Evolutionary conservation across 2,888 invertebrate species (phyloP).

Genomic region (Penaeus monodon): DNA sequence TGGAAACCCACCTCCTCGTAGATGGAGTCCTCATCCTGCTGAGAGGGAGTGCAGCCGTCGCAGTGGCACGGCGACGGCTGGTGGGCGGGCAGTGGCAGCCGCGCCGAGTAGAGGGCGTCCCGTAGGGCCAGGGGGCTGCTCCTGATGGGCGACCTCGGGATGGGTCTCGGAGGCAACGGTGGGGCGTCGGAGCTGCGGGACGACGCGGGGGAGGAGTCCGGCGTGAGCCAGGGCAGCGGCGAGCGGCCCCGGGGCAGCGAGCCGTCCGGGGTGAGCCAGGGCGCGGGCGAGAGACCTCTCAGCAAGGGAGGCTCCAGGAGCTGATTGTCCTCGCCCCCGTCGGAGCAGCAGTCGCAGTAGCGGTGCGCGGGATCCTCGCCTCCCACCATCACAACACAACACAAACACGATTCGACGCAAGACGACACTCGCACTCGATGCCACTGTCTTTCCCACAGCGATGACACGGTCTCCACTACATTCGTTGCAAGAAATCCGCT

Average conservation of each 20-base stretch:
- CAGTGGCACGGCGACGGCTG: slow-evolving; percentile 26
- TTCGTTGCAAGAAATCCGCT: too few species aligned
- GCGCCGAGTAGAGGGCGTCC: not conserved
- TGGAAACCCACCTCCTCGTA: slow-evolving; percentile 52
- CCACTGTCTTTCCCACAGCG: too few species aligned
- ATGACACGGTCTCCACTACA: too few species aligned
- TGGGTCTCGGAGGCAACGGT: not conserved
- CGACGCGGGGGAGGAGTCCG: slow-evolving; percentile 9
- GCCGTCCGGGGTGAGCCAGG: slow-evolving; percentile 40
- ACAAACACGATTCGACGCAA: not conserved
- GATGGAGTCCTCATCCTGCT: slow-evolving; percentile 42
- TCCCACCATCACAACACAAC: slow-evolving; percentile 44
- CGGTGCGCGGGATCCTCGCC: slow-evolving; percentile 44
- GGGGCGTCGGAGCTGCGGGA: slow-evolving; percentile 1
- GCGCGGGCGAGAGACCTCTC: slow-evolving; percentile 25
- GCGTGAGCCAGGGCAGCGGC: not conserved
- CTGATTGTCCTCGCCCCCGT: slow-evolving; percentile 17
- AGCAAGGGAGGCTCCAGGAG: slow-evolving; percentile 11
- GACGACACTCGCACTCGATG: too few species aligned
- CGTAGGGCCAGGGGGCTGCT: not conserved
- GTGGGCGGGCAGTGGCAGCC: not conserved
- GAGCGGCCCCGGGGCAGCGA: not conserved
- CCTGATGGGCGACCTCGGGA: not conserved
- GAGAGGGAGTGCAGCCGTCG: slow-evolving; percentile 19
- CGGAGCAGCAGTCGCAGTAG: slow-evolving; percentile 51